Evolutionary conservation across 2,888 invertebrate species (phyloP), one percentile per base, ranked within the genome.

Genomic region (Macaria notata): DNA sequence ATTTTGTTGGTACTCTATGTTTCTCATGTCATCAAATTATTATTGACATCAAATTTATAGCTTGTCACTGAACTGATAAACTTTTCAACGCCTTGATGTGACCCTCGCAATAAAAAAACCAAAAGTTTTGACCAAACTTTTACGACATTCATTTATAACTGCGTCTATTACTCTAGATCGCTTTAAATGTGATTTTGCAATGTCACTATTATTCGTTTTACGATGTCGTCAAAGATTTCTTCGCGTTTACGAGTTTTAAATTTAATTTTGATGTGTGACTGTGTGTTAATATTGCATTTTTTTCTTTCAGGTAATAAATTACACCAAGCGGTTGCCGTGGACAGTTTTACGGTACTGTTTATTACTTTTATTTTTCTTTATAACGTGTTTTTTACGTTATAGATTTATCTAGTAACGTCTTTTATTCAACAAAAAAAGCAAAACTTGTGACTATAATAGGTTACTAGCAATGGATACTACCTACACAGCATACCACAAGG

Each of bases 401-500:
- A 36, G 4, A 6, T 36, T 36, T 6, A 2, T 36, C 19, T 19
- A 19, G 33, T 36, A 36, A 36, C 7, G 33, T 36, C 3, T 36
- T 36, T 6, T 36, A 36, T 36, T 36, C 33, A 36, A 19, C 19
- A 19, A 19, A 19, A 19, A 19, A 19, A 1, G 19, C 19, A 19
- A 19, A 19, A 19, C 19, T 19, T 19, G 19, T 19, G 2, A 19
- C 19, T 19, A 19, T 1, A 19, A 19, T 19, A 19, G 19, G 19
- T 19, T 19, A 42, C 43, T 58, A 42, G 42, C 48, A 48, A 50
- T 47, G 46, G 53, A 44, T 39, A 56, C 76, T 69, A 59, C 84
- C 81, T 75, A 82, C 80, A 68, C 74, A 69, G 73, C 60, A 59
- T 82, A 62, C 79, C 70, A 53, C 83, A 84, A 85, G 85, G 83